Base-by-base conservation (phyloP, 2,113 vertebrate species). In the Macquaria ambigua region DNA sequence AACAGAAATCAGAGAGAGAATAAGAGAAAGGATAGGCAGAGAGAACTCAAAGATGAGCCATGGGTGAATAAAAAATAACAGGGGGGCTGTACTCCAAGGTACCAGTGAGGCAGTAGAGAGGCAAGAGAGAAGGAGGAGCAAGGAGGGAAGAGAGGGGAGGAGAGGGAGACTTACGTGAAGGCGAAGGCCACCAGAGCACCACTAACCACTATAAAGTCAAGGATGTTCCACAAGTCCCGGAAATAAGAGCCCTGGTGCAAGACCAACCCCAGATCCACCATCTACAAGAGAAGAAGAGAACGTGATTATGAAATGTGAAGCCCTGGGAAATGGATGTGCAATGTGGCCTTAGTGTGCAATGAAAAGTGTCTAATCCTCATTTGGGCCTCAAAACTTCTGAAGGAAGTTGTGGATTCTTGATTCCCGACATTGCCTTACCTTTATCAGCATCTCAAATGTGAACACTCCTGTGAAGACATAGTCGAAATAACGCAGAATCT, bases 171-270 rank as follows among this genome's bases (percentile, higher is more conserved):
- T 98, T 97, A 99, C 98, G 97, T 97, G 97, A 99, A 98, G 93
- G 97, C 98, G 75, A 98, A 98, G 91, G 97, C 98, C 96, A 99
- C 97, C 95, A 99, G 95, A 87, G 98, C 98, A 95, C 98, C 98
- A 96, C 97, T 98, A 97, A 99, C 98, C 95, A 99, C 98, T 93
- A 99, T 98, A 96, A 99, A 99, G 96, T 99, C 98, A 81, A 98
- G 96, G 91, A 99, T 98, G 95, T 99, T 98, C 98, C 98, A 99
- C 67, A 98, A 95, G 91, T 99, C 98, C 37, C 98, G 96, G 92
- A 98, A 99, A 93, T 98, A 98, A 87, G 98, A 96, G 31, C 98
- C 98, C 90, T 98, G 98, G 91, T 99, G 98, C 85, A 99, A 96
- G 79, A 98, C 97, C 87, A 99, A 95, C 43, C 98, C 98, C 89